Base-by-base conservation (phyloP, 2,113 vertebrate species). In the Corythornis cristatus region DNA sequence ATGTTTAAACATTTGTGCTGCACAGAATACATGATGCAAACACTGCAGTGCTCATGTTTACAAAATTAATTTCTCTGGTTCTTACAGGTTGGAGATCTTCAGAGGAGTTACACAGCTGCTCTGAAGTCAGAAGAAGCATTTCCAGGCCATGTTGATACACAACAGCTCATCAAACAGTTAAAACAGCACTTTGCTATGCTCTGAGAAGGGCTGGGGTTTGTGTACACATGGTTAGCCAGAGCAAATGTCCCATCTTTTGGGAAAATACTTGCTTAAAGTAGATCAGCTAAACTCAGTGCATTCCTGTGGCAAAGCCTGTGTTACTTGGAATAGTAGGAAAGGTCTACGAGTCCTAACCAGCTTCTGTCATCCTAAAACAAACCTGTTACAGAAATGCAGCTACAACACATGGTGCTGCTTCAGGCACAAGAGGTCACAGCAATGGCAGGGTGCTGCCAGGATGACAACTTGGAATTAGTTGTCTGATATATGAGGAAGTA, bases 91-190 rank as follows among this genome's bases (percentile, higher is more conserved):
- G 99, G 99, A 92, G 99, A 99, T 96, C 98, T 99, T n/a, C 99
- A 99, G 96, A 99, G 98, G 97, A 99, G 99, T 96, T 99, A 99
- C 33, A 91, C 97, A 22, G 98, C 99, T 0, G 99, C 99, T 37
- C 98, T 98, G 93, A 99, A 98, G 92, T 98, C 99, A 7, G 98
- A 98, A 91, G 98, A 97, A 57, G 98, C 98, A 4, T 99, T 99
- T 96, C 99, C 99, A n/a, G 98, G 98, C 56, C 99, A 99, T 1
- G 98, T 99, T 66, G 99, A 99, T 94, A 99, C 99, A 19, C 98
- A 99, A 42, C 98, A 98, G 92, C 98, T 99, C 88, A 96, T 99
- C 43, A 98, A 98, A 79, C 98, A 98, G 96, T 97, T 99, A 86
- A 98, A 98, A 84, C 97, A 99, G 90, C 99, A 99, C 88, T 99